These are phyloP conservation scores for Lasiurus borealis DNA, from an alignment of 2,113 vertebrate species.

Conservation along the genomic window DNA sequence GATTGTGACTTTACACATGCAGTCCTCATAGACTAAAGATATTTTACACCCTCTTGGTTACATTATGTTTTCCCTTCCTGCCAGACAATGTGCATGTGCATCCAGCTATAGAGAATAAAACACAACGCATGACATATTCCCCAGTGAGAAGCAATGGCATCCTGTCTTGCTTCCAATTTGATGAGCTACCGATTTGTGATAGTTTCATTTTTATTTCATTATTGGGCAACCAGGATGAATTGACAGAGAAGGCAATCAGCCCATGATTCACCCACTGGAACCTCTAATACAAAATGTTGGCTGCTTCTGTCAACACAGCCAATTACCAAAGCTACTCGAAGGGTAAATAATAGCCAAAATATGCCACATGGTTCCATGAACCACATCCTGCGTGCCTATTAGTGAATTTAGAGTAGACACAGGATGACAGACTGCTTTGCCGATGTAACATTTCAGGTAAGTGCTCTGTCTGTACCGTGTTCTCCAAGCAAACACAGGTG, in stretches of 20 bases:
- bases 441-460: slow-evolving; percentile 39
- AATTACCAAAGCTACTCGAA: slow-evolving; percentile 80
- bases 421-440: slow-evolving; percentile 54
- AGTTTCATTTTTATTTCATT: slow-evolving; percentile 82
- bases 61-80: neutral
- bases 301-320: slow-evolving; percentile 77
- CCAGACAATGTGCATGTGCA: neutral
- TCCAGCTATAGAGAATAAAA: neutral
- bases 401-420: neutral
- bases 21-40: neutral
- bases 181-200: slow-evolving; percentile 79
- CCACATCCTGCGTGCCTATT: slow-evolving; percentile 44
- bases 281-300: slow-evolving; percentile 73
- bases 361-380: slow-evolving; percentile 39
- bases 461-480: neutral
- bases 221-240: slow-evolving; percentile 79
- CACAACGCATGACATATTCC: neutral
- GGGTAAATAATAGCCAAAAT: slow-evolving; percentile 65
- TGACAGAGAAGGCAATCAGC: slow-evolving; percentile 82
- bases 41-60: neutral
- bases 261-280: slow-evolving; percentile 75
- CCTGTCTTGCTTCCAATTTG: slow-evolving; percentile 78
- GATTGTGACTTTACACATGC: neutral
- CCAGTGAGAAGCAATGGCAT: slow-evolving; percentile 39
- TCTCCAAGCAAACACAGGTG: slow-evolving; percentile 7